phyloP scores from a whole-genome alignment of 2,888 invertebrate genomes.

The Drosophila putrida region DNA sequence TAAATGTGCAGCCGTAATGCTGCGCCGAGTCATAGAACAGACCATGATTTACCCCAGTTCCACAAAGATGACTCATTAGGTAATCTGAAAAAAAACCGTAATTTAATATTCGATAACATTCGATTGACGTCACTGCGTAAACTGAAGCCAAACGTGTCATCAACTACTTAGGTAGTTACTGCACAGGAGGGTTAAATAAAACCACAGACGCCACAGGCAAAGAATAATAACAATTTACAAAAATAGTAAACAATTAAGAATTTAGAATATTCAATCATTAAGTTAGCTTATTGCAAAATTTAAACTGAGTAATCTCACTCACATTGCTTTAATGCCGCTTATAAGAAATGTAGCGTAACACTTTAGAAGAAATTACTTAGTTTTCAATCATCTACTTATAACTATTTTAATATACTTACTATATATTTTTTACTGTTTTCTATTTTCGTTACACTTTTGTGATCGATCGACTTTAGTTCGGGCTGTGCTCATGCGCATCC shows the following conservation, averaged over 20 bases:
- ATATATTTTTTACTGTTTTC: constrained; percentile 55
- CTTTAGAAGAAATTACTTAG: constrained; percentile 17
- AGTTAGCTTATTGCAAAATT: constrained; percentile 33
- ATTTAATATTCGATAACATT: constrained; percentile 34
- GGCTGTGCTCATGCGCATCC: constrained; percentile 48
- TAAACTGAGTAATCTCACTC: constrained; percentile 35
- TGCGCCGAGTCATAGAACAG: constrained; percentile 22
- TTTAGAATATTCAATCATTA: constrained; percentile 14
- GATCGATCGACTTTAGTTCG: constrained; percentile 50
- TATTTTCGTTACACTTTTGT: constrained; percentile 56
- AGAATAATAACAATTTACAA: constrained; percentile 5
- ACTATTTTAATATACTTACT: constrained; percentile 44
- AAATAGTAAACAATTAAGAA: constrained; percentile 1
- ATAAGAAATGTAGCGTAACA: constrained; percentile 37
- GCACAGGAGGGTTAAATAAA: constrained; percentile 40
- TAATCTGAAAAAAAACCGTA: constrained; percentile 25
- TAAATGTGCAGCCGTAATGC: constrained; percentile 11
- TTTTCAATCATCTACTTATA: constrained; percentile 22
- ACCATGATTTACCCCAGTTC: constrained; percentile 19
- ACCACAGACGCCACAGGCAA: constrained; percentile 32
- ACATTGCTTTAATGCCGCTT: constrained; percentile 54
- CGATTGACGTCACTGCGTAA: constrained; percentile 32
- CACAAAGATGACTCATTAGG: constrained; percentile 33
- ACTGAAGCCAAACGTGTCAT: constrained; percentile 7
- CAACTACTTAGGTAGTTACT: constrained; percentile 17